Evolutionary conservation across 1,140 invertebrate genomes (phyloP).

Genomic region (Cryptotermes secundus): DNA sequence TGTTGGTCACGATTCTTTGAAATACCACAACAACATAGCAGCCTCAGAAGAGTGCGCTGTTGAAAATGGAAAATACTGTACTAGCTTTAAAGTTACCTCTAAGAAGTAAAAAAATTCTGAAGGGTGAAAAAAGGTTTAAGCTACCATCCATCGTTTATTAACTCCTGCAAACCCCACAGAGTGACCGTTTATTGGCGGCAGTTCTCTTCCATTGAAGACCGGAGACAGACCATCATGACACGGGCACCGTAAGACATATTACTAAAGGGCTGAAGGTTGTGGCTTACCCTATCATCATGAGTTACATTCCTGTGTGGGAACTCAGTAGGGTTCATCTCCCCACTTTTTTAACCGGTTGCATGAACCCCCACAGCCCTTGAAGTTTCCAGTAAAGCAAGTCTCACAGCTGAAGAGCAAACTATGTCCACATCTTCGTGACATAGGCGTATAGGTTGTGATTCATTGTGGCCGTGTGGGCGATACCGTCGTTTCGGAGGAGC

Average conservation of each 20-base stretch:
- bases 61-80: not conserved
- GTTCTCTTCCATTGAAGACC: not conserved
- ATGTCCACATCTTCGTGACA: not conserved
- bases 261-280: conserved; percentile 5
- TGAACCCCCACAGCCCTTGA: not conserved
- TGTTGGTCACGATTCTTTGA: too few relatives aligned
- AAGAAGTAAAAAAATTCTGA: not conserved
- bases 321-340: not conserved
- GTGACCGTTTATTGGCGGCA: not conserved
- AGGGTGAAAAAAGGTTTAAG: not conserved
- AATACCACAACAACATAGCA: too few relatives aligned
- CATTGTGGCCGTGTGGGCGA: too few relatives aligned
- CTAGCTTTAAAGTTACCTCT: too few relatives aligned
- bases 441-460: too few relatives aligned
- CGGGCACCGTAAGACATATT: not conserved
- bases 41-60: not conserved
- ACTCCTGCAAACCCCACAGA: not conserved
- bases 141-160: not conserved
- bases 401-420: not conserved
- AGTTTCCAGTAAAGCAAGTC: not conserved
- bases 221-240: not conserved
- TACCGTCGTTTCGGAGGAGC: too few relatives aligned
- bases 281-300: not conserved
- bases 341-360: not conserved
- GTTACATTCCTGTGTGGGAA: not conserved